Base-by-base conservation (phyloP, 2,113 vertebrate genomes). In the Coreoperca whiteheadi region DNA sequence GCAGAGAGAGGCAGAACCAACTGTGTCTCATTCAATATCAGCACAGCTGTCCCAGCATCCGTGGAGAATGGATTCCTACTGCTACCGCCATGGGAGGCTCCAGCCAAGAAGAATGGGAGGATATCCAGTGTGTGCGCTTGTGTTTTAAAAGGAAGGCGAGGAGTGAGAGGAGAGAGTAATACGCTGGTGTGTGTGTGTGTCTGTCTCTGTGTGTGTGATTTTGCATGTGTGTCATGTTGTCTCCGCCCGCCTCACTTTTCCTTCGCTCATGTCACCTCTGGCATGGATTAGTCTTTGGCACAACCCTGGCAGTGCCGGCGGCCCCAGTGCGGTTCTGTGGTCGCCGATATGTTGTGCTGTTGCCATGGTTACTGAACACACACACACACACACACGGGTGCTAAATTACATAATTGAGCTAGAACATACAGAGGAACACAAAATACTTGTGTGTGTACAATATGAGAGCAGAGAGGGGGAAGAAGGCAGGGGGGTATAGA, bases 41-140 rank as follows among this genome's bases (percentile, higher is more conserved):
- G 93, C 94, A 93, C 94, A 95, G 94, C 95, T 94, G 94, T 94
- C 94, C 91, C 91, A 93, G 94, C 91, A 92, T 94, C 94, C 93
- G 90, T 95, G 95, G 95, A 95, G 94, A 96, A 96, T 95, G 94
- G 93, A 95, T 95, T 96, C 93, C 92, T 94, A 53, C 86, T 91
- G 93, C 93, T 91, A 90, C 90, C 93, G 94, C 93, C 94, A 95
- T 91, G 94, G 94, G 92, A 94, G 92, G 90, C 93, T 94, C 92
- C 90, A 87, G 94, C 93, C 94, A 94, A 94, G 91, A 94, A 94
- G 95, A 95, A 95, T 94, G 92, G 94, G 93, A 95, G 95, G 94
- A 95, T 92, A 94, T 94, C 94, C 95, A 95, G 93, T 91, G 88
- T 94, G 93, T 92, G 93, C 51, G 91, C 85, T 78, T 61, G 88